Evolutionary conservation across 2,797 vertebrate genomes (phyloP), one percentile per base, ranked within the genome.

Genomic region (Epinephelus awoara): DNA sequence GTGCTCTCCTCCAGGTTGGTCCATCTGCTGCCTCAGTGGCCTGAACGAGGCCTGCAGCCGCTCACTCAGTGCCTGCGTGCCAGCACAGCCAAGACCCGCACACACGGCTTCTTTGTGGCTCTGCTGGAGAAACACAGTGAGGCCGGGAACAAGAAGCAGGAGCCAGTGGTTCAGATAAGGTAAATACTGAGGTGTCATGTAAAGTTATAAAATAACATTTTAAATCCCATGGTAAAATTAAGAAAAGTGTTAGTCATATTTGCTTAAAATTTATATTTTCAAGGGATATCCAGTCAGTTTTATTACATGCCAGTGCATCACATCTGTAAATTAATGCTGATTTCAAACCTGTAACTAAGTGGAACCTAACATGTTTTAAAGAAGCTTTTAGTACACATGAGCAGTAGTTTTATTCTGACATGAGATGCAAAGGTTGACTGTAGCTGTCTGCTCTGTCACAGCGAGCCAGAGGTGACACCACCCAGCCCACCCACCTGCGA

Each of bases 71-170:
- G 98, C 89, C 94, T 99, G 72, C 95, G 98, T 0, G 98, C 98
- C 21, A 96, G 96, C 51, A 90, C 93, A 0, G 23, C 88, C 0
- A 94, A 91, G 61, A 98, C 97, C 0, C 94, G 96, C 66, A 99
- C 97, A 0, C 95, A 97, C 0, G 97, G 98, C 46, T 99, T 99
- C 90, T 99, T 99, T 0, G 92, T 98, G 51, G 98, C 97, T 0
- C 85, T 99, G 68, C 90, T 99, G 88, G 96, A 98, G 88, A 92
- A 86, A 61, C 56, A 77, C 63, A 55, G 64, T 1, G 52, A 27
- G 0, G 25, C 56, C 10, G 61, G 2, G 19, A 69, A 29, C 12
- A 13, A 2, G 7, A 75, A 51, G 8, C 78, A 50, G 27, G 72
- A 81, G n/a, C 68, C 73, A 15, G 50, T 0, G 2, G 34, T 54